phyloP scores from a whole-genome alignment of 2,888 invertebrate genomes.

The Baronia brevicornis region DNA sequence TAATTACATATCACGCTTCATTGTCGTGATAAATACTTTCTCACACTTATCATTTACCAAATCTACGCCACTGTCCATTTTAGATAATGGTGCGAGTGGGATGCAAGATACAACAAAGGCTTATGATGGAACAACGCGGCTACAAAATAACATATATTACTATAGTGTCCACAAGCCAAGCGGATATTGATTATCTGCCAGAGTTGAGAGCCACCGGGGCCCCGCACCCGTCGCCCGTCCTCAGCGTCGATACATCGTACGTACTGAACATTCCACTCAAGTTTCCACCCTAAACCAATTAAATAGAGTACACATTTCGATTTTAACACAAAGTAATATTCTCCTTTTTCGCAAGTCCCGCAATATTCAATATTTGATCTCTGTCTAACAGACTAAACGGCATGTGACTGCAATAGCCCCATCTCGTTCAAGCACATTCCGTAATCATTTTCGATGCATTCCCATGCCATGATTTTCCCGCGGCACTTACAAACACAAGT shows the following conservation, averaged over 20 bases:
- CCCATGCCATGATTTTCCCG: conserved; percentile 70
- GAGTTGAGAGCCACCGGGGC: conserved; percentile 71
- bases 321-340: conserved; percentile 28
- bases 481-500: conserved; percentile 46
- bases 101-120: conserved; percentile 29
- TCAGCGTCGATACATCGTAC: conserved; percentile 37
- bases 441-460: conserved; percentile 75
- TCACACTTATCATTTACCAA: conserved; percentile 76
- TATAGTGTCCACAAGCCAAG: conserved; percentile 77
- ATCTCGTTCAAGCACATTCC: conserved; percentile 66
- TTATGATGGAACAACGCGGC: conserved; percentile 41
- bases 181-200: conserved; percentile 78
- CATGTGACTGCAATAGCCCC: conserved; percentile 62
- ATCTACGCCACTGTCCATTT: conserved; percentile 76
- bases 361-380: conserved; percentile 74
- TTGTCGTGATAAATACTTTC: conserved; percentile 76
- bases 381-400: conserved; percentile 70
- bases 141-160: conserved; percentile 73
- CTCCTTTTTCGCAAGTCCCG: conserved; percentile 37
- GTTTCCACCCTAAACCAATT: conserved; percentile 41
- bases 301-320: conserved; percentile 44
- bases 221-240: conserved; percentile 42
- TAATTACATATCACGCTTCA: conserved; percentile 74
- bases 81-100: conserved; percentile 68
- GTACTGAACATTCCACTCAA: conserved; percentile 20